phyloP scores from a whole-genome alignment of 92 coral and sea anemone genomes.

The Palythoa grandiflora region DNA sequence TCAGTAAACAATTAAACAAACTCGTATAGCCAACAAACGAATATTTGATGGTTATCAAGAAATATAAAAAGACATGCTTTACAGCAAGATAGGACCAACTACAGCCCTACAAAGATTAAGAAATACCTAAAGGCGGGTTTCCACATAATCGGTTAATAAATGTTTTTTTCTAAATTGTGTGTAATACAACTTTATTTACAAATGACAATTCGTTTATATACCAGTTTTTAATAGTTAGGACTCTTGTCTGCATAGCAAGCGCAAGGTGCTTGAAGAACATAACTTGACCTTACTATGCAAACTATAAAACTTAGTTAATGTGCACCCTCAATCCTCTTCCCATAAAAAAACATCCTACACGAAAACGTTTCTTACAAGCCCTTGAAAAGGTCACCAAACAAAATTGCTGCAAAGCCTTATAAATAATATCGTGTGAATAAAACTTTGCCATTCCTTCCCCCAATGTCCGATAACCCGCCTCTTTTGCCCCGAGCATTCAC shows the following conservation, averaged over 20 bases:
- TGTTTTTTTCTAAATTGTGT: slow-evolving; percentile 50
- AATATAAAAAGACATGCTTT: slow-evolving; percentile 51
- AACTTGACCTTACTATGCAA: slow-evolving; percentile 47
- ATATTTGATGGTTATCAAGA: slow-evolving; percentile 42
- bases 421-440: too few species aligned
- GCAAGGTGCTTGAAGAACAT: slow-evolving; percentile 46
- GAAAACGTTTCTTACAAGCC: slow-evolving; percentile 41
- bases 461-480: too few species aligned
- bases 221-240: slow-evolving; percentile 31
- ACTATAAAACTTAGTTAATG: slow-evolving; percentile 45
- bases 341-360: slow-evolving; percentile 44
- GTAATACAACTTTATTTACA: slow-evolving; percentile 48
- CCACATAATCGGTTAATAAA: slow-evolving; percentile 47
- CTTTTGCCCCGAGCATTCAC: too few species aligned
- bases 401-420: background rate
- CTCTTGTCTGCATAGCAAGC: slow-evolving; percentile 47
- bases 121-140: slow-evolving; percentile 40
- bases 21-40: too few species aligned
- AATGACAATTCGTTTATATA: slow-evolving; percentile 50
- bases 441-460: too few species aligned
- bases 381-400: slow-evolving; percentile 29
- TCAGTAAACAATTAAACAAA: too few species aligned
- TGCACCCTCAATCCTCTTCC: slow-evolving; percentile 47
- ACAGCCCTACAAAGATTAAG: slow-evolving; percentile 50
- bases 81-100: slow-evolving; percentile 46